Evolutionary conservation across 1,140 invertebrate species (phyloP), one percentile per base, ranked within the genome.

Genomic region (Drepana arcuata): DNA sequence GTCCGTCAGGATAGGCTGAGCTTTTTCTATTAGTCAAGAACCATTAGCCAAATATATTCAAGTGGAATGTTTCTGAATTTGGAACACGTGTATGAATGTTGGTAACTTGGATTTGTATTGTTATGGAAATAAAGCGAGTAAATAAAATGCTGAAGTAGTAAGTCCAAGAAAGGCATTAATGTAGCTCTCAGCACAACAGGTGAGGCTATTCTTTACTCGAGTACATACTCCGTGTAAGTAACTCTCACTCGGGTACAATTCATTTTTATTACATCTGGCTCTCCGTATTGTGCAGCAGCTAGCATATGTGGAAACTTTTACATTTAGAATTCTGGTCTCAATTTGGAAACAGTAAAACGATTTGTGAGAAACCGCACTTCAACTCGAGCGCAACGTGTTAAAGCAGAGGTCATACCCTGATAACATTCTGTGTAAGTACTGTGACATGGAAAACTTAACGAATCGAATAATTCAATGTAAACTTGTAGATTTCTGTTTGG

Each of bases 261-360:
- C 23, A 35, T 44, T 38, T 23, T 44, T 37, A 44, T 44, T 37
- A 33, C 27, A 29, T 16, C 13, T 29, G 12, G 26, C 32, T 18
- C 14, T 31, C n/a, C 7, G 14, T 36, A 9, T 35, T 18, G 5
- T 28, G 12, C n/a, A 4, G 27, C 13, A 13, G 27, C 14, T 28
- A 12, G 7, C n/a, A 12, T 11, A 13, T 2, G 7, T 28, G 7
- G n/a, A 28, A 28, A 10, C 7, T 13, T 12, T 13, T 5, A 3
- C 14, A 2, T 28, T 2, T 21, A 21, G 18, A 9, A 5, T 21
- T 21, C 9, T 21, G 18, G 4, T 9, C 4, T 21, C 18, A 21
- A 21, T 21, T 21, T 21, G 4, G 18, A 5, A 4, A 21, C n/a
- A n/a, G n/a, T n/a, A 21, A 21, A 21, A 21, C 4, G 9, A 5